phyloP scores from a whole-genome alignment of 2,888 invertebrate species.

The Andrena praecox region DNA sequence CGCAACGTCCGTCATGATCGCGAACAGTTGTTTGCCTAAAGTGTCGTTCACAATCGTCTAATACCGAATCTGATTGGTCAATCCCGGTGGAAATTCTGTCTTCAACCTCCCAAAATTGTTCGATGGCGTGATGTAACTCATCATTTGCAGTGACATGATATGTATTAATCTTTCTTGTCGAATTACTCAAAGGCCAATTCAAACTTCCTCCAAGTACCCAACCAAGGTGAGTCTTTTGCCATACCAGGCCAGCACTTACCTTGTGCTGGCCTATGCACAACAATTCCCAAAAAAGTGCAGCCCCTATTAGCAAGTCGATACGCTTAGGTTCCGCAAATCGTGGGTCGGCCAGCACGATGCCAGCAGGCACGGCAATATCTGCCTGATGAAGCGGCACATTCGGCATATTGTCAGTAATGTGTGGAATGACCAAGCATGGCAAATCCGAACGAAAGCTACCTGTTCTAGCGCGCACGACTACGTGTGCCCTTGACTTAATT shows the following conservation, averaged over 20 bases:
- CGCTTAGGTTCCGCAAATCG: slow-evolving; percentile 4
- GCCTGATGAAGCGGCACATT: not conserved
- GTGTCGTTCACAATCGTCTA: not conserved
- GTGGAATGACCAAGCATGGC: not conserved
- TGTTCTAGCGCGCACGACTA: not conserved
- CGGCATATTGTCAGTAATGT: slow-evolving; percentile 31
- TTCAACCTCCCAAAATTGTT: slow-evolving; percentile 31
- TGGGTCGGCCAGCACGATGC: slow-evolving; percentile 24
- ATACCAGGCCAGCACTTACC: not conserved
- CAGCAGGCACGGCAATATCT: not conserved
- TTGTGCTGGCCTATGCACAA: slow-evolving; percentile 24
- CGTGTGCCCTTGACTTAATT: not conserved
- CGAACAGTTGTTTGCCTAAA: not conserved
- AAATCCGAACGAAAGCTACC: not conserved
- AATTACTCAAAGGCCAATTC: not conserved
- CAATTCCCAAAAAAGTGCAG: slow-evolving; percentile 29
- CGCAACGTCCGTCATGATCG: not conserved
- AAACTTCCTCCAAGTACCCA: slow-evolving; percentile 17
- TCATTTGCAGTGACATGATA: slow-evolving; percentile 15
- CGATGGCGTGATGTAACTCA: not conserved
- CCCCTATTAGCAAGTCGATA: slow-evolving; percentile 39
- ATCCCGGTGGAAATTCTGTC: not conserved
- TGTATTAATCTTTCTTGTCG: not conserved
- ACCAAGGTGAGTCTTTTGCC: slow-evolving; percentile 34
- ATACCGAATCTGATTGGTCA: not conserved